phyloP scores from a whole-genome alignment of 2,888 invertebrate genomes.

The Callyntrura guangdongensis region DNA sequence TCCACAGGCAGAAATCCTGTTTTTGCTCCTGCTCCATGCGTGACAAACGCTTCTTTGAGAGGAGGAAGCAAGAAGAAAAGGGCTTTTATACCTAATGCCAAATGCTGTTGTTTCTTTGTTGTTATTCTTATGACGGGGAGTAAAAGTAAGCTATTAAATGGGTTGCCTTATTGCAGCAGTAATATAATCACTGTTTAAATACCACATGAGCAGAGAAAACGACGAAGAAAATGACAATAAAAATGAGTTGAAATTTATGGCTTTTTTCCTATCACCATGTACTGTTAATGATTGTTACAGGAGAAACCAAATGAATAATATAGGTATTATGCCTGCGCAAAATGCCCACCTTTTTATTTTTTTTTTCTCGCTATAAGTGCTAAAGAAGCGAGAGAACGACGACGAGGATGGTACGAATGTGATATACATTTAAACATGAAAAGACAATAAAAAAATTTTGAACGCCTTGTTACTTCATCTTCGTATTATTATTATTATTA shows the following conservation, averaged over 20 bases:
- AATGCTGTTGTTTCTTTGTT: conserved; percentile 9
- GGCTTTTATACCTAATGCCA: not conserved
- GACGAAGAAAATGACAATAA: not conserved
- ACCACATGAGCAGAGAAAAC: not conserved
- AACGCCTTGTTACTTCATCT: not conserved
- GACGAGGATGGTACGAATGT: not conserved
- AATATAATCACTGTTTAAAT: not conserved
- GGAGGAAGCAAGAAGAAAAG: conserved; percentile 26
- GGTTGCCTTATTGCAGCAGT: not conserved
- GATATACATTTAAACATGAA: conserved; percentile 32
- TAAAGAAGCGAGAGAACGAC: no score
- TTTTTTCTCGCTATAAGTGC: not conserved
- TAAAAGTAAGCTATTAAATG: not conserved
- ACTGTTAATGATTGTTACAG: not conserved
- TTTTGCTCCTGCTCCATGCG: conserved; percentile 61
- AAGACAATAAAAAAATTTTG: conserved; percentile 19
- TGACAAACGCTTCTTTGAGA: conserved; percentile 55
- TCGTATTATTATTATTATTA: no score
- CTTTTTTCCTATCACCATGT: not conserved
- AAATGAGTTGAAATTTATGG: conserved; percentile 1
- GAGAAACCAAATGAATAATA: not conserved
- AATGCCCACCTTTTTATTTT: not conserved
- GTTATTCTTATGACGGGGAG: not conserved
- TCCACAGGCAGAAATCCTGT: conserved; percentile 69
- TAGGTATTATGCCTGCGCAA: not conserved